Evolutionary conservation across 2,888 invertebrate species (phyloP), one percentile per base, ranked within the genome.

Genomic region (Scaptomyza polygonia): DNA sequence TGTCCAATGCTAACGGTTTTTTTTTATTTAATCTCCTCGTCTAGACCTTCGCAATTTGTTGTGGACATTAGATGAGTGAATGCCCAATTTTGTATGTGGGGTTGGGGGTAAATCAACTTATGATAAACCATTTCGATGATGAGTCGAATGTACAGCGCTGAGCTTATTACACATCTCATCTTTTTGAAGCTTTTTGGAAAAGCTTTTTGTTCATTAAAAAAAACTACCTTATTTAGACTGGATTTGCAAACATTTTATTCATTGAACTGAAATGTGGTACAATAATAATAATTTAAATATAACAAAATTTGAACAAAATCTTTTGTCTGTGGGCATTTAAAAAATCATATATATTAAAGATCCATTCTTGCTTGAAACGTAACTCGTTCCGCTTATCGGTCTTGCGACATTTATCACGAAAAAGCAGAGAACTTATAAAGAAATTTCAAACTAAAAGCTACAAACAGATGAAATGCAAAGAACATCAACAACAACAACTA

Each of bases 21-120:
- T 36, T 45, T 18, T 53, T 12, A 43, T 18, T 75, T 68, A 72
- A 79, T 72, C 80, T 34, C 47, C 21, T 44, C 55, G 73, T 86
- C 79, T 83, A 86, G 86, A 82, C 83, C 83, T 83, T 86, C 80
- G 72, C 83, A 82, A 83, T 73, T 61, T 58, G 48, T 56, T 61
- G 18, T 32, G 44, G 32, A 61, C 51, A 51, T 39, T 44, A 40
- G 42, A 45, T 36, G 29, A 18, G 9, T 48, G 58, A 43, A 58
- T 62, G 40, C 55, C 44, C 56, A 29, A 29, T 25, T n/a, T 43
- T 8, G 8, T 18, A n/a, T 34, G 18, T 12, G 16, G 29, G 7
- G 18, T 21, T 44, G 14, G 12, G 21, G 4, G 45, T 18, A 8
- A 32, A 32, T 61, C 12, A 27, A 32, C 18, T 18, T 25, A 47